Conservation (phyloP, 2,113 vertebrate genomes). For the Fukomys damarensis region DNA sequence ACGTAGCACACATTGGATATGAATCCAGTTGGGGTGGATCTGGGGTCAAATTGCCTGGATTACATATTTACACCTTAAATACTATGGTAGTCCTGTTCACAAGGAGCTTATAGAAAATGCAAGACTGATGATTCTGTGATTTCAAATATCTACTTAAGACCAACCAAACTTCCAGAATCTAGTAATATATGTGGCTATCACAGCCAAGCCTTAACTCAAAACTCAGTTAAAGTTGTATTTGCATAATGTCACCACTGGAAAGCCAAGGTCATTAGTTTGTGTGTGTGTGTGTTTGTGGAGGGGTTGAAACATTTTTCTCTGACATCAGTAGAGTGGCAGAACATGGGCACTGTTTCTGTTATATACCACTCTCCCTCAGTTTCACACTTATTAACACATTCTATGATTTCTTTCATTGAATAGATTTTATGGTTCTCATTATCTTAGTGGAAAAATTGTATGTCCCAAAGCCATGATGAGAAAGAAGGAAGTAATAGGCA, state of each 20-base stretch:
- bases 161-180: neutral
- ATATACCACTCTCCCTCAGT: neutral
- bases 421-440: neutral
- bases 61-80: neutral
- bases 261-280: neutral
- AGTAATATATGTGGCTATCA: neutral
- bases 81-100: neutral
- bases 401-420: neutral
- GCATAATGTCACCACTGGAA: neutral
- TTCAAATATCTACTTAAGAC: neutral
- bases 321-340: neutral
- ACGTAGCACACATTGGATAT: neutral
- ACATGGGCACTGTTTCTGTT: neutral
- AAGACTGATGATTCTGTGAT: neutral
- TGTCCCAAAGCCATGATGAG: neutral
- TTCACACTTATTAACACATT: neutral
- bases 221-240: neutral
- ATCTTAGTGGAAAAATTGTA: neutral
- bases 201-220: neutral
- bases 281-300: accelerated
- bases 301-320: conserved; percentile 8
- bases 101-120: neutral
- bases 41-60: neutral
- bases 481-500: neutral
- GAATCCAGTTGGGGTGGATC: neutral